Conservation (phyloP, 2,888 invertebrate species). For the Cartodere bifasciata region DNA sequence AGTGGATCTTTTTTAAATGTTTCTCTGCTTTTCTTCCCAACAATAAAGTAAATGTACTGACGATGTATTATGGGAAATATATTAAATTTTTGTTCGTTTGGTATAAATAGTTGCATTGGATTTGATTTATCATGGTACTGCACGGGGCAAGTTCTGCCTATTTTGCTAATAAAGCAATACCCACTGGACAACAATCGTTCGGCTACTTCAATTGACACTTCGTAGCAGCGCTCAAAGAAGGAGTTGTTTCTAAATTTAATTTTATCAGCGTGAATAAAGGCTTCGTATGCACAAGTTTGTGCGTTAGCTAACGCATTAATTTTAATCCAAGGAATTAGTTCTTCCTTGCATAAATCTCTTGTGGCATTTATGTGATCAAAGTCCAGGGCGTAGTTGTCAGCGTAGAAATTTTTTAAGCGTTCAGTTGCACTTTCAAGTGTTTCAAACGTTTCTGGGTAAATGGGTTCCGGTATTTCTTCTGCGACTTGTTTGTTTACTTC, state of each 20-base stretch:
- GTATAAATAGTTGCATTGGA: constrained; percentile 39
- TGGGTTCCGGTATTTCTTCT: constrained; percentile 37
- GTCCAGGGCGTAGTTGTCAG: constrained; percentile 36
- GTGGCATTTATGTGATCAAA: constrained; percentile 35
- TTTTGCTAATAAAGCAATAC: constrained; percentile 49
- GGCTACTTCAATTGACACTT: constrained; percentile 40
- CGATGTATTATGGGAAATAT: constrained; percentile 46
- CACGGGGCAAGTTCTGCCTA: constrained; percentile 52
- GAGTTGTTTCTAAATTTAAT: constrained; percentile 38
- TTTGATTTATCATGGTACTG: constrained; percentile 39
- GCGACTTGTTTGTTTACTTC: constrained; percentile 31
- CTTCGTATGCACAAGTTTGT: constrained; percentile 22
- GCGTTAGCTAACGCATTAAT: constrained; percentile 34
- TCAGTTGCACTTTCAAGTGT: constrained; percentile 37
- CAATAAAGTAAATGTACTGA: constrained; percentile 46
- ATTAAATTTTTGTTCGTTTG: constrained; percentile 32
- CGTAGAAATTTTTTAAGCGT: constrained; percentile 36
- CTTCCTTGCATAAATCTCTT: constrained; percentile 31
- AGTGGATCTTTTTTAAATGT: constrained; percentile 45
- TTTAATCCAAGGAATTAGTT: constrained; percentile 37
- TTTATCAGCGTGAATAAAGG: constrained; percentile 23
- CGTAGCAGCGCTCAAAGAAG: constrained; percentile 44
- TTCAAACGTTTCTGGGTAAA: constrained; percentile 38
- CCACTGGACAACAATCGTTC: constrained; percentile 44
- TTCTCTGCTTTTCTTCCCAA: constrained; percentile 35